Conservation (phyloP, 2,113 vertebrate genomes). For the Sialia sialis region DNA sequence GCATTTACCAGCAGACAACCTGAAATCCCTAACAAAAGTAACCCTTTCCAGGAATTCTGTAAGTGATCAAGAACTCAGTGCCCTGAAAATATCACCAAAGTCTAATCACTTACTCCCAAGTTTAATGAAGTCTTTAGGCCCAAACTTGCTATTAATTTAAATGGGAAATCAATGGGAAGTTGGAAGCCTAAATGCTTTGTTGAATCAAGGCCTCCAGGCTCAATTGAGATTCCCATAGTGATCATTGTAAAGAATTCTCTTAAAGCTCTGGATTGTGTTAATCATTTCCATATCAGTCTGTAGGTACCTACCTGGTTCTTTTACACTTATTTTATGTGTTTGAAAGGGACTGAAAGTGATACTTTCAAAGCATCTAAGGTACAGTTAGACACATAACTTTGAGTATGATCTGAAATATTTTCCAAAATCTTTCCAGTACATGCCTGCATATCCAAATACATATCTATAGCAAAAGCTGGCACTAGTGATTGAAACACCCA, state of each 20-base stretch:
- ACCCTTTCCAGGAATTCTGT: not conserved
- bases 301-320: not conserved
- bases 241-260: not conserved
- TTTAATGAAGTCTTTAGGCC: constrained; percentile 37
- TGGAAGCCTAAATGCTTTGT: constrained; percentile 23
- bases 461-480: not conserved
- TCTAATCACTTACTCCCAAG: not conserved
- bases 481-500: not conserved
- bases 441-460: not conserved
- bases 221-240: not conserved
- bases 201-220: constrained; percentile 19
- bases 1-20: not conserved
- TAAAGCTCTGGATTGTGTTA: not conserved
- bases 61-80: not conserved
- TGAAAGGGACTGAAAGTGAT: not conserved
- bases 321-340: not conserved
- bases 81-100: not conserved
- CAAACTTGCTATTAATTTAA: constrained; percentile 36
- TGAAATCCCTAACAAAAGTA: not conserved
- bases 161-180: constrained; percentile 26
- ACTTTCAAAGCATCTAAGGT: not conserved
- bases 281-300: not conserved
- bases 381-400: not conserved
- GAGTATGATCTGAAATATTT: not conserved
- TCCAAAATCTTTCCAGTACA: not conserved